These are phyloP conservation scores for Kryptopterus vitreolus DNA, from an alignment of 2,797 vertebrate species.

Conservation along the genomic window DNA sequence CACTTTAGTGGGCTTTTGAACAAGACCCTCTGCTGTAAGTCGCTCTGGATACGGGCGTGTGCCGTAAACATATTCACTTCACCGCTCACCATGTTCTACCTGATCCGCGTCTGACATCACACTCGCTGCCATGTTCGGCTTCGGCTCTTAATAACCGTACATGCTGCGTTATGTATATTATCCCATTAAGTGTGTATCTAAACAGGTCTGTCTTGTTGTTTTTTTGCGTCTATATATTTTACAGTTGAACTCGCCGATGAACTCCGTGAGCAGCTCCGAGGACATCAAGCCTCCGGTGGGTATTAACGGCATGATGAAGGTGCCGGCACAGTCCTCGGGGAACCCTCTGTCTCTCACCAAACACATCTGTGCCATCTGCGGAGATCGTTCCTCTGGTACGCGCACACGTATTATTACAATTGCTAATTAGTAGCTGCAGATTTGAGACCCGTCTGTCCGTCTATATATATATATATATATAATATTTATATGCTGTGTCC, in stretches of 20 bases:
- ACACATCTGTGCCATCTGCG: constrained; percentile 99
- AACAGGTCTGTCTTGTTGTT: constrained; percentile 42
- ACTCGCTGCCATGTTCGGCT: no score
- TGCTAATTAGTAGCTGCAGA: background rate
- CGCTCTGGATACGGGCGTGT: no score
- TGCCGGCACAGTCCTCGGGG: constrained; percentile 88
- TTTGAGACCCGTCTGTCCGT: background rate
- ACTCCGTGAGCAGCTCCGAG: constrained; percentile 94
- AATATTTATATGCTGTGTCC: background rate
- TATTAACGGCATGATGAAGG: constrained; percentile 96
- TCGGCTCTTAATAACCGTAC: no score
- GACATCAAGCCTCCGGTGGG: constrained; percentile 97
- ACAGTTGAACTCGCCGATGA: constrained; percentile 96
- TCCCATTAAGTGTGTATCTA: constrained; percentile 40
- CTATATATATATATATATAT: no score
- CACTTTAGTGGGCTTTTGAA: no score
- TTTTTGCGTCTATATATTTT: constrained; percentile 72
- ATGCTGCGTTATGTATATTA: no score
- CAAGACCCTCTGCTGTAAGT: no score
- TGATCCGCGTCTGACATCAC: no score
- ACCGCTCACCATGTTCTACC: no score
- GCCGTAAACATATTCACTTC: no score
- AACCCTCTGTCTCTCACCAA: constrained; percentile 90
- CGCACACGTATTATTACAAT: background rate
- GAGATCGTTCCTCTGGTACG: constrained; percentile 97